phyloP scores from a whole-genome alignment of 2,797 vertebrate genomes.

The Chelonia mydas region DNA sequence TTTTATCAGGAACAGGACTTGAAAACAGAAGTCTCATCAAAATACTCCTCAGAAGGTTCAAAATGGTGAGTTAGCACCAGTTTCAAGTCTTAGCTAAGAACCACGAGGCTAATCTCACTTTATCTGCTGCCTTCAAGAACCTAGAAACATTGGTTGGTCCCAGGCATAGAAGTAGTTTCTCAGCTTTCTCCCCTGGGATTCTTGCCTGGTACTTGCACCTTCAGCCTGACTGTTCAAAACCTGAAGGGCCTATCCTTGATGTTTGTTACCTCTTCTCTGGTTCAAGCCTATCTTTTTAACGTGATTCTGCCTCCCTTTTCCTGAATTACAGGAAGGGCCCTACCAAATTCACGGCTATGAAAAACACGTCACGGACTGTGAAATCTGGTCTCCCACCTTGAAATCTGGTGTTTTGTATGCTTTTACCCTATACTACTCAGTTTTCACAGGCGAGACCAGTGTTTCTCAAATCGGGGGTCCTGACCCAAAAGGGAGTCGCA shows the following conservation, averaged over 20 bases:
- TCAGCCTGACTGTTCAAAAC: neutral
- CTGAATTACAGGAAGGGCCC: neutral
- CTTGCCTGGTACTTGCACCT: neutral
- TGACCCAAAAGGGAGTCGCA: no score
- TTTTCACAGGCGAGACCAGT: no score
- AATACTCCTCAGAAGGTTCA: neutral
- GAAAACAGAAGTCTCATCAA: neutral
- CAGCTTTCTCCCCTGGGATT: neutral
- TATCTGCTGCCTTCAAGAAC: neutral
- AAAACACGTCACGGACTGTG: no score
- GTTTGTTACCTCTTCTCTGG: neutral
- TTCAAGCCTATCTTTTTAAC: neutral
- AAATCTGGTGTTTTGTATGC: no score
- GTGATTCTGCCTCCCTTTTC: neutral
- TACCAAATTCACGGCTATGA: no score
- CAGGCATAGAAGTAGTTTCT: neutral
- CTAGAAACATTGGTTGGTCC: neutral
- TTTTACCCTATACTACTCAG: no score
- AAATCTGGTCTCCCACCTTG: no score
- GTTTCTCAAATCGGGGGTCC: no score
- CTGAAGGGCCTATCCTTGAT: neutral
- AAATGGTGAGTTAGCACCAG: neutral
- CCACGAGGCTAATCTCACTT: neutral
- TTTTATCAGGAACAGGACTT: neutral
- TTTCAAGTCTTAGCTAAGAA: neutral